Evolutionary conservation across 2,888 invertebrate genomes (phyloP).

Genomic region (Lampropteryx suffumata): DNA sequence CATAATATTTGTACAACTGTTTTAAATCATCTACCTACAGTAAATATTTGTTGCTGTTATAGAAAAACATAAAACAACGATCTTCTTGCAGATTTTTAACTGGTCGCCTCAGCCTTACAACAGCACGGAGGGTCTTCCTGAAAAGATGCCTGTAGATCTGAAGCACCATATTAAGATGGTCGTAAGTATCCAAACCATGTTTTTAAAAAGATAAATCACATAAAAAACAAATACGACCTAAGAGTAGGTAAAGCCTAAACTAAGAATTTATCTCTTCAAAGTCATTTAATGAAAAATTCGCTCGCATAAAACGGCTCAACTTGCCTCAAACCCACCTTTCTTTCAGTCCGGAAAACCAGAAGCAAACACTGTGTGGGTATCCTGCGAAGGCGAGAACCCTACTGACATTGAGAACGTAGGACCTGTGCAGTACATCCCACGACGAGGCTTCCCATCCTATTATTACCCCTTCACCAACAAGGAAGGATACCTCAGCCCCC

Average conservation of each 20-base stretch:
- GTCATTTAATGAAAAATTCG: no score
- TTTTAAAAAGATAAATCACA: no score
- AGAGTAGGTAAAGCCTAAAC: no score
- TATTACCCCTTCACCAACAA: constrained; percentile 94
- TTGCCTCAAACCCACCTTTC: not conserved
- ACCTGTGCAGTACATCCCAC: constrained; percentile 92
- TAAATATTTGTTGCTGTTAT: not conserved
- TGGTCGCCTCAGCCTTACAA: constrained; percentile 93
- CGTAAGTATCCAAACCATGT: constrained; percentile 48
- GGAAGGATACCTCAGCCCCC: constrained; percentile 93
- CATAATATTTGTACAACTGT: not conserved
- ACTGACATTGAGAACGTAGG: constrained; percentile 97
- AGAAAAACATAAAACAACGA: no score
- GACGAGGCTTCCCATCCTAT: constrained; percentile 91
- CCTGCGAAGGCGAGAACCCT: constrained; percentile 97
- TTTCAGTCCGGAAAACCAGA: constrained; percentile 70
- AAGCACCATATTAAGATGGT: constrained; percentile 86
- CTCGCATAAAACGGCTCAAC: no score
- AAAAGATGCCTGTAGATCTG: constrained; percentile 89
- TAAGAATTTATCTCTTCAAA: no score
- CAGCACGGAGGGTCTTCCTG: constrained; percentile 86
- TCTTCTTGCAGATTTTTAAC: constrained; percentile 88
- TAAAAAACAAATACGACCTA: no score
- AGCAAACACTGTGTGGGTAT: constrained; percentile 92
- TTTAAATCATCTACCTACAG: no score